Evolutionary conservation across 2,888 invertebrate genomes (phyloP), one percentile per base, ranked within the genome.

Genomic region (Monoplex corrugatus): DNA sequence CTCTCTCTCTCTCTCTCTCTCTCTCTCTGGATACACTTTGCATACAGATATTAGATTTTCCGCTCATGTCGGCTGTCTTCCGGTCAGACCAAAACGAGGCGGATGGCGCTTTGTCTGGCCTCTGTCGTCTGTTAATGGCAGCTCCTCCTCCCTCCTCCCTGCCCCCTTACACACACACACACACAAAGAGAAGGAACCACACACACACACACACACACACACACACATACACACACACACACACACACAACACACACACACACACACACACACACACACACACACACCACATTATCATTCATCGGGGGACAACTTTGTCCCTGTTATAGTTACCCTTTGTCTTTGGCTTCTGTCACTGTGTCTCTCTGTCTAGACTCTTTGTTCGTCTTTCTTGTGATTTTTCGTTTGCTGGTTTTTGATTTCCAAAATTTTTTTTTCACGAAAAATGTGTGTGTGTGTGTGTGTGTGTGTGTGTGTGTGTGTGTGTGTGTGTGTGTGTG

Each of bases 31-130:
- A 80, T 82, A 87, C 87, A 82, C 50, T 87, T 87, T 88, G 88
- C 88, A 88, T 88, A 88, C 88, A 83, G 88, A 88, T 88, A 88
- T 88, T 88, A 88, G 83, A 88, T 83, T 88, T 82, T 88, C 88
- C 88, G 88, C 83, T 80, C 88, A 63, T 88, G 88, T 88, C 88
- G 50, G 44, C 40, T 32, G 13, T n/a, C 57, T 83, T 82, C 88
- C 88, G 88, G 63, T 44, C 44, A 2, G 32, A 83, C 57, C 23
- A 44, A 83, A 40, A 13, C 63, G 68, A 50, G 83, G 63, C 80
- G 38, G 68, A 83, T 83, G 88, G 43, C 57, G 40, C 63, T 43
- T 57, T 57, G 88, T 83, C 88, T 83, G 88, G 83, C 57, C 83
- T 50, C n/a, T 83, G 88, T 68, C 83, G 32, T 83, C 68, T 43